Conservation (phyloP, 2,113 vertebrate genomes). For the Synchiropus splendidus region DNA sequence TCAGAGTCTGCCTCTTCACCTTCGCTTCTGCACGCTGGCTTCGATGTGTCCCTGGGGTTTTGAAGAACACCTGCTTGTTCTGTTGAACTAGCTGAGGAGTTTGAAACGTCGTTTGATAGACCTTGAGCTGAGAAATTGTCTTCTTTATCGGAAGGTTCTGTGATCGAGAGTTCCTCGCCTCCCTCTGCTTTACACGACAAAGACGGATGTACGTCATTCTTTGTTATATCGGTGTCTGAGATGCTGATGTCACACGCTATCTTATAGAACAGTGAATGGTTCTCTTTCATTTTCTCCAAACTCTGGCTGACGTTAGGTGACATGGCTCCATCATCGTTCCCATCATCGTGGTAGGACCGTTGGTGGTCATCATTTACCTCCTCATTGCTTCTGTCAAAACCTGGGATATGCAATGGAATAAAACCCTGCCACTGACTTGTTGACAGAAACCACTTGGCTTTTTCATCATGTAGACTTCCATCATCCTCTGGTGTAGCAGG, state of each 20-base stretch:
- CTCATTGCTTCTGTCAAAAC: conserved; percentile 19
- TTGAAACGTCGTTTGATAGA: conserved; percentile 2
- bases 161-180: conserved; percentile 23
- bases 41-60: background rate
- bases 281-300: conserved; percentile 56
- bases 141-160: conserved; percentile 18
- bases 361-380: conserved; percentile 20
- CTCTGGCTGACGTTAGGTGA: conserved; percentile 46
- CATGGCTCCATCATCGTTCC: conserved; percentile 28
- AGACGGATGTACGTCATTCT: conserved; percentile 29
- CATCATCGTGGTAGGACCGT: conserved; percentile 5
- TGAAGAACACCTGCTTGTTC: no score
- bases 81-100: no score
- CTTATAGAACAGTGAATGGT: conserved; percentile 59
- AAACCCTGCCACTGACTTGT: conserved; percentile 55
- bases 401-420: conserved; percentile 43
- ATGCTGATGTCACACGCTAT: conserved; percentile 61
- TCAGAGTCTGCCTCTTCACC: no score
- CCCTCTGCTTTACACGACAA: conserved; percentile 11
- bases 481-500: conserved; percentile 16
- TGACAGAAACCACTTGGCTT: conserved; percentile 67
- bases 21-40: background rate
- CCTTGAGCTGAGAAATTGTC: background rate
- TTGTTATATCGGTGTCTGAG: conserved; percentile 57
- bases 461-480: conserved; percentile 32